Percentiles rank a stretch among this genome's conserved stretches.
phyloP scores from a whole-genome alignment of 2,797 vertebrate genomes.

The Typhlichthys eigenmanni region DNA sequence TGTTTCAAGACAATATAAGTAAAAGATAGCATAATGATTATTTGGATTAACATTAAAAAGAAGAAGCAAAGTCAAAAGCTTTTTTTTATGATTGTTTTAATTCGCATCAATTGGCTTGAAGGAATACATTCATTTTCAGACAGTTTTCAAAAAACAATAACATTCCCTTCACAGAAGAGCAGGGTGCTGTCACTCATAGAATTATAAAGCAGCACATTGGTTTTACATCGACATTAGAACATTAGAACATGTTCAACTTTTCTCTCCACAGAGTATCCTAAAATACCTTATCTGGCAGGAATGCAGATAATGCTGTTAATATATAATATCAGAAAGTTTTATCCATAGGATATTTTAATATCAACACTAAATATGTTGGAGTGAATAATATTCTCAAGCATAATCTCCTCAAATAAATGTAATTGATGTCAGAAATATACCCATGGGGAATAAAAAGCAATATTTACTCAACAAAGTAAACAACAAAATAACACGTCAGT shows the following conservation, averaged over 20 bases:
- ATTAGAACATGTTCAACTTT: background rate
- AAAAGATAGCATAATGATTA: no score
- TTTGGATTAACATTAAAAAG: background rate
- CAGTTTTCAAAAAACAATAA: constrained; percentile 32
- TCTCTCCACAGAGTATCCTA: constrained; percentile 19
- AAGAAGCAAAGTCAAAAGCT: background rate
- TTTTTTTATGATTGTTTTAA: constrained; percentile 73
- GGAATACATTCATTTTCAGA: constrained; percentile 63
- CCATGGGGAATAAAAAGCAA: constrained; percentile 23
- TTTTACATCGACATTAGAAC: constrained; percentile 6
- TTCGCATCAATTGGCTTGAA: constrained; percentile 70
- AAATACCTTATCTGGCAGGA: constrained; percentile 36
- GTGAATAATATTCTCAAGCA: constrained; percentile 17
- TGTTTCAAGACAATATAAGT: no score
- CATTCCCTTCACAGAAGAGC: constrained; percentile 58
- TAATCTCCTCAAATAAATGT: constrained; percentile 10
- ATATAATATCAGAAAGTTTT: constrained; percentile 7
- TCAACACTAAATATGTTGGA: constrained; percentile 36
- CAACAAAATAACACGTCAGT: background rate
- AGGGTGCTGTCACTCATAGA: constrained; percentile 55
- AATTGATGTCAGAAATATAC: constrained; percentile 18
- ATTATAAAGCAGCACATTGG: constrained; percentile 44
- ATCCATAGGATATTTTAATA: constrained; percentile 20
- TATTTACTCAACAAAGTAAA: constrained; percentile 31
- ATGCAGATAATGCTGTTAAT: constrained; percentile 31